These are phyloP conservation scores for Aspiorhynchus laticeps DNA, from an alignment of 2,113 vertebrate genomes.

Conservation along the genomic window DNA sequence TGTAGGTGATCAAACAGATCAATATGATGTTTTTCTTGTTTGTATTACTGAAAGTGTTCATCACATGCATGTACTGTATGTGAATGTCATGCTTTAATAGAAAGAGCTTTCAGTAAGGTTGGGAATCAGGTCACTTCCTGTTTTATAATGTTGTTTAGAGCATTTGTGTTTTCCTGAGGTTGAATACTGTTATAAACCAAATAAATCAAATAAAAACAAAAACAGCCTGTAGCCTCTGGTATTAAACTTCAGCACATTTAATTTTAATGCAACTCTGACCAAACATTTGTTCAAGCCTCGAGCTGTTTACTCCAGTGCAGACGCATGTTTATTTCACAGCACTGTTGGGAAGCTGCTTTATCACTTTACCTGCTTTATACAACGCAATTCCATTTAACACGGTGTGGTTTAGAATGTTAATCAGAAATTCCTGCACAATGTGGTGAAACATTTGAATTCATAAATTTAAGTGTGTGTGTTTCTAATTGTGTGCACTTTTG, in stretches of 20 bases:
- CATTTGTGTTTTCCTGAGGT: background rate
- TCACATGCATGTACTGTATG: background rate
- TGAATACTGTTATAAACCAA: slow-evolving; percentile 6
- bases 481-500: background rate
- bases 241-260: slow-evolving; percentile 4
- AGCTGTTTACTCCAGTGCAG: slow-evolving; percentile 29
- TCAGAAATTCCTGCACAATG: background rate
- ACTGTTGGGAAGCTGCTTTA: slow-evolving; percentile 53
- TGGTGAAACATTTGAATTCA: background rate
- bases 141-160: background rate
- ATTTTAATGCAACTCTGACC: slow-evolving; percentile 28
- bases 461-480: slow-evolving; percentile 1
- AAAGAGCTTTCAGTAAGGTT: background rate
- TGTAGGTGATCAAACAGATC: background rate
- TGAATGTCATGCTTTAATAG: background rate
- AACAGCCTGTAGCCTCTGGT: background rate
- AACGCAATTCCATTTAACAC: background rate
- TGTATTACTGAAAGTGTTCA: background rate
- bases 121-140: background rate
- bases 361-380: slow-evolving; percentile 7
- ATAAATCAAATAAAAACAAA: slow-evolving; percentile 13
- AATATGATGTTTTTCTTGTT: background rate
- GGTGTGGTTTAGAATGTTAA: background rate
- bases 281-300: slow-evolving; percentile 29
- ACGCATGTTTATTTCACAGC: slow-evolving; percentile 32